Evolutionary conservation across 23 tunicate species (phyloP), one percentile per base, ranked within the genome.

Genomic region (Trididemnum miniatum): DNA sequence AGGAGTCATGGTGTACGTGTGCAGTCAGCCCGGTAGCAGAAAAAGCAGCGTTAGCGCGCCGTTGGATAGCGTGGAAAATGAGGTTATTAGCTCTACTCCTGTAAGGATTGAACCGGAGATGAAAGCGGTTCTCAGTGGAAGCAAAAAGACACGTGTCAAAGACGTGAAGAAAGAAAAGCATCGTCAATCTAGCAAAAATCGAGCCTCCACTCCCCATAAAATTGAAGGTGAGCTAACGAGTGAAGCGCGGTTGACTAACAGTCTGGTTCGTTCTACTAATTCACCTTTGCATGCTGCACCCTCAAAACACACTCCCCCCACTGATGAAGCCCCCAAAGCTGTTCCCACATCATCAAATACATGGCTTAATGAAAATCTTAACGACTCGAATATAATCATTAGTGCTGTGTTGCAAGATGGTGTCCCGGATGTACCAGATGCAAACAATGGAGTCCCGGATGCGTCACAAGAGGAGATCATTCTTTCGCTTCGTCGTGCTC

Each of bases 401-500:
- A 49, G 15, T 18, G 3, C 67, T 24, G 15, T 62, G 26, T 24
- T 20, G 4, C 28, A 20, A 20, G 67, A 62, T 62, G 57, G 57
- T 49, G 15, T 49, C 18, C 57, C 57, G 12, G 57, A 49, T 49
- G 15, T 18, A 9, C 15, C 57, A 9, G 23, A 59, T 62, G 40
- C 67, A 60, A 71, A 74, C 71, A 74, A 63, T 12, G 81, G 71
- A 1, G 66, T 27, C 65, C 39, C 82, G 31, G 82, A 85, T 49
- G 89, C 82, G 26, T 85, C 89, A 22, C 89, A 85, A 31, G 91
- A 87, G 77, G 91, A 87, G 64, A 81, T 87, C 50, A 81, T 87
- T 37, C 81, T 87, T 4, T 87, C 91, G 2, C 69, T 87, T 26
- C 76, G 93, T 5, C 66, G 76, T 18, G 93, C 93, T 20, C 93